Evolutionary conservation across 2,113 vertebrate species (phyloP), one percentile per base, ranked within the genome.

Genomic region (Lanius collurio): DNA sequence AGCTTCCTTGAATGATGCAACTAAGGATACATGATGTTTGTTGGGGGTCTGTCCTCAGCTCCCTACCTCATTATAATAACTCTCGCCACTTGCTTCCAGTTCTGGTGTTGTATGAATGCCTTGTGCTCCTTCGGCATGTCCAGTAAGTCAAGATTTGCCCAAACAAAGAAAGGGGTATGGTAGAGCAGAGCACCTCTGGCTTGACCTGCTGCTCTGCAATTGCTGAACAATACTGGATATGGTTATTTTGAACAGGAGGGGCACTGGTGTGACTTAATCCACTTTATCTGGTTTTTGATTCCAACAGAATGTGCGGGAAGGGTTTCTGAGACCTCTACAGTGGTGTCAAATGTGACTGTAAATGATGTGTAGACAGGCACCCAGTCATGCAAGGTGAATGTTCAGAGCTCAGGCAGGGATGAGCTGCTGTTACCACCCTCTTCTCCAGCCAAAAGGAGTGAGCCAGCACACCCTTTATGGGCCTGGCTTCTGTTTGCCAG

Each of bases 331-430:
- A 52, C 37, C 13, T 76, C n/a, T 39, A 8, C 7, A 17, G 24
- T 3, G 0, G 15, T 47, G 35, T 28, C 44, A 73, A 22, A 30
- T 14, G 8, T 60, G 35, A 63, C 53, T 3, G 1, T 33, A 47
- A 75, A 15, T 67, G 28, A 18, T 42, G 26, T 0, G 0, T 13
- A 50, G 39, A 5, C 11, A 46, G 63, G 35, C 37, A 86, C 20
- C 10, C 0, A 0, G 24, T 73, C 73, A 30, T 9, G 1, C 18
- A 18, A 37, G 49, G 30, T 68, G 39, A 55, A 9, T 39, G 33
- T 47, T 60, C 67, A 63, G 57, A 86, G 76, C 6, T 78, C 11
- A 17, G 0, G 9, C 33, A 44, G 28, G 8, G 16, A 47, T 1
- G 1, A 1, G 2, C 52, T 79, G 86, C 68, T 8, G 0, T 50